Evolutionary conservation across 2,113 vertebrate species (phyloP), one percentile per base, ranked within the genome.

Genomic region (Phylloscopus trochiloides): DNA sequence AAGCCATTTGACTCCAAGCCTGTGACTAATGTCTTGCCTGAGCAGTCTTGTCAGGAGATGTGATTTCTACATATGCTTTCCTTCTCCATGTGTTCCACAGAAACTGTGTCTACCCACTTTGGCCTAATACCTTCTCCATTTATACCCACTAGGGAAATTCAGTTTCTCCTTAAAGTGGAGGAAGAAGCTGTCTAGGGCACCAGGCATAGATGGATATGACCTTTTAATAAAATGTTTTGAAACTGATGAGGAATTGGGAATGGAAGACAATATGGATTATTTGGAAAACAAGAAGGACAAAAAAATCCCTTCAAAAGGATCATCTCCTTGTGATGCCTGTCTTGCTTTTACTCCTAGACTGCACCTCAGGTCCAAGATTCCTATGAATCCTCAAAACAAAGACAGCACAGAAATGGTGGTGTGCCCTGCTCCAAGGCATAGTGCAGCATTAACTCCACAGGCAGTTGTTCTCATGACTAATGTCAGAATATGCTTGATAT

Each of bases 1-100:
- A 97, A 93, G 42, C 72, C 59, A 42, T 96, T 88, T 95, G 93
- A 96, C 85, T 94, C 59, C 71, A 47, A 94, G 59, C 34, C 90
- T 80, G 68, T 95, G 90, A 94, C 78, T 90, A 95, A 93, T 86
- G 71, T 57, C 67, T 94, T 93, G 84, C 95, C 71, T 94, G 88
- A 96, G 55, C 72, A 93, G 55, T 77, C 86, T 97, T 95, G 86
- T 95, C 95, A 96, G 73, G 73, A 90, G 55, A 90, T 77, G 72
- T 72, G 88, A 92, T 86, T 95, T 92, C 75, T 95, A 65, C 76
- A 42, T 55, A 81, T 63, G 76, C 72, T 87, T 89, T 63, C 65
- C 73, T 78, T 77, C 61, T 81, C 66, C 40, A 55, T 2, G 0
- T 76, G 31, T 84, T 94, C 61, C 76, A 94, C 29, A 87, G 73